These are phyloP conservation scores for Eumaeus atala DNA, from an alignment of 1,140 invertebrate genomes.

Conservation along the genomic window DNA sequence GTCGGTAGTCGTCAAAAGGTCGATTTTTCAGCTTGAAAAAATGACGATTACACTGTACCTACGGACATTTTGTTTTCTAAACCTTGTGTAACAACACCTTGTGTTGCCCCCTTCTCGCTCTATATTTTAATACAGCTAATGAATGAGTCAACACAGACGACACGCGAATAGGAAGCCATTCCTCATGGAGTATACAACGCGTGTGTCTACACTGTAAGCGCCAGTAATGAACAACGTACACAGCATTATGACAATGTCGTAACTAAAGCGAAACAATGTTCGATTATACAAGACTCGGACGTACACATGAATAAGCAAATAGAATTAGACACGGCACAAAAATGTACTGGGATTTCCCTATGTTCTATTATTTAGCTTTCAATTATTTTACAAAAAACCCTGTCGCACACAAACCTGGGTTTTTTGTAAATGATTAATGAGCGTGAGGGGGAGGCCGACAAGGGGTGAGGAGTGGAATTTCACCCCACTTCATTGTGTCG, in stretches of 20 bases:
- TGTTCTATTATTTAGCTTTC: too few relatives aligned
- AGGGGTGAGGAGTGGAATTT: too few relatives aligned
- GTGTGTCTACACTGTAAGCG: background rate
- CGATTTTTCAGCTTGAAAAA: too few relatives aligned
- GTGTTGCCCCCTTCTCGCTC: too few relatives aligned
- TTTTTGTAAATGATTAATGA: too few relatives aligned
- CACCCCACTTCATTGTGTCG: too few relatives aligned
- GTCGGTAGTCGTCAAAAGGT: too few relatives aligned
- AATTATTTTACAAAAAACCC: too few relatives aligned
- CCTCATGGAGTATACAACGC: background rate
- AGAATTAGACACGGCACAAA: background rate
- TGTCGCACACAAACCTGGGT: too few relatives aligned
- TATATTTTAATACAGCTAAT: background rate
- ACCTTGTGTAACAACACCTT: too few relatives aligned
- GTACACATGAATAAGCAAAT: background rate
- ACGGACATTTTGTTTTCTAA: background rate
- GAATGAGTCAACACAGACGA: background rate
- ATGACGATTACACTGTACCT: background rate
- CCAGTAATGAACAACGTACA: constrained; percentile 1
- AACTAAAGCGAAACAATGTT: constrained; percentile 4
- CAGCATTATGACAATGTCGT: background rate
- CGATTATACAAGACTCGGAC: background rate
- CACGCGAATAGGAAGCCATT: background rate
- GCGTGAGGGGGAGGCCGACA: too few relatives aligned
- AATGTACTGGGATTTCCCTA: too few relatives aligned